Evolutionary conservation across 1,140 invertebrate species (phyloP), one percentile per base, ranked within the genome.

Genomic region (Drosophila triauraria): DNA sequence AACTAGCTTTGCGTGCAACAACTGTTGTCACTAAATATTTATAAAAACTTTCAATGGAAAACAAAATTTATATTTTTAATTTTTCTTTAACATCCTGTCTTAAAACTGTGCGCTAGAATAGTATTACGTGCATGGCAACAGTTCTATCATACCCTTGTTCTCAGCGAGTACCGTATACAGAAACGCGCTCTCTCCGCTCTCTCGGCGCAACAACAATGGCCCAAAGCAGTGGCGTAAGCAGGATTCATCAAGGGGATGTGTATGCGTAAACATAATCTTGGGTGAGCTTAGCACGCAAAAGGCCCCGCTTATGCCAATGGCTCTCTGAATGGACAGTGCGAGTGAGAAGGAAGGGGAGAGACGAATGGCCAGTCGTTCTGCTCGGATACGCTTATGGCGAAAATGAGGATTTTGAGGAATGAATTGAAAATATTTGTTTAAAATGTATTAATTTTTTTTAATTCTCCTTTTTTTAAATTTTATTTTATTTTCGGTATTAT

Each of bases 121-220:
- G 5, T 30, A 30, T 30, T 30, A 30, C 27, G 5, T 1, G 27
- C 27, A 30, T 30, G 27, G 4, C 4, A 40, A 40, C 30, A 8
- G 8, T 2, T 15, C 40, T 17, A 46, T 17, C 17, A 23, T 23
- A 46, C 17, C 43, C 9, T 12, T 20, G 2, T 23, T 6, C 44
- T 23, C 44, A 12, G 9, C 10, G 20, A 23, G 10, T 46, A 23
- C 44, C 44, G 17, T 46, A 6, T 46, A 20, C 5, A n/a, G 10
- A 30, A 32, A 20, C 5, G 40, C 35, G 23, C 43, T 15, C 43
- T 47, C 35, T 23, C 13, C 23, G 42, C 51, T 53, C 27, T 56
- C 32, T 63, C 32, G 20, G 7, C 38, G 48, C 38, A 63, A 38
- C 42, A 57, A 43, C 54, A 57, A 25, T 71, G 35, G 44, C 38